These are phyloP conservation scores for Passer montanus DNA, from an alignment of 2,113 vertebrate species.

Conservation along the genomic window DNA sequence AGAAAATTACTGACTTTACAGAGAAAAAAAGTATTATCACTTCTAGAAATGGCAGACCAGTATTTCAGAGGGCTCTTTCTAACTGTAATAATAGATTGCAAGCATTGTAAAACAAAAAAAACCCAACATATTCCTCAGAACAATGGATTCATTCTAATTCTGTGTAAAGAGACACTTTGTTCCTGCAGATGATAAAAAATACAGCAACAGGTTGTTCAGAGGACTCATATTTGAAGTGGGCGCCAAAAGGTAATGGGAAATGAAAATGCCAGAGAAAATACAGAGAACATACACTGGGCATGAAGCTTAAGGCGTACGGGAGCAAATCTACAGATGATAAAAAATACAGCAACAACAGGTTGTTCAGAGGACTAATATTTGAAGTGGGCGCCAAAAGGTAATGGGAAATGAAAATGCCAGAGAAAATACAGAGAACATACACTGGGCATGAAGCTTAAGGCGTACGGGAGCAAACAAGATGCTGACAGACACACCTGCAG, in stretches of 20 bases:
- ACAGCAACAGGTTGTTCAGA: not conserved
- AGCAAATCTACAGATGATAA: not conserved
- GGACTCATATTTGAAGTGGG: not conserved
- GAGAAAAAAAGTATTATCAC: not conserved
- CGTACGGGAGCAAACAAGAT: not conserved
- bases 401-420: not conserved
- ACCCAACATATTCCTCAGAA: not conserved
- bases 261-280: not conserved
- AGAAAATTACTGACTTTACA: not conserved
- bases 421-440: not conserved
- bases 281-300: not conserved
- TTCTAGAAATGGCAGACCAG: not conserved
- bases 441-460: not conserved
- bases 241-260: not conserved
- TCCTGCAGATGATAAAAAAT: not conserved
- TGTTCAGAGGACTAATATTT: not conserved
- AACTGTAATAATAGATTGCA: not conserved
- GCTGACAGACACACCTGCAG: not conserved
- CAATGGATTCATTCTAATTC: not conserved
- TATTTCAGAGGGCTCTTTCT: not conserved
- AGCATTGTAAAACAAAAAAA: not conserved
- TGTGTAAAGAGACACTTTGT: not conserved
- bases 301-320: not conserved
- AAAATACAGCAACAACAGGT: not conserved
- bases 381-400: not conserved